Base-by-base conservation (phyloP, 2,888 invertebrate species). In the Microctonus aethiopoides region DNA sequence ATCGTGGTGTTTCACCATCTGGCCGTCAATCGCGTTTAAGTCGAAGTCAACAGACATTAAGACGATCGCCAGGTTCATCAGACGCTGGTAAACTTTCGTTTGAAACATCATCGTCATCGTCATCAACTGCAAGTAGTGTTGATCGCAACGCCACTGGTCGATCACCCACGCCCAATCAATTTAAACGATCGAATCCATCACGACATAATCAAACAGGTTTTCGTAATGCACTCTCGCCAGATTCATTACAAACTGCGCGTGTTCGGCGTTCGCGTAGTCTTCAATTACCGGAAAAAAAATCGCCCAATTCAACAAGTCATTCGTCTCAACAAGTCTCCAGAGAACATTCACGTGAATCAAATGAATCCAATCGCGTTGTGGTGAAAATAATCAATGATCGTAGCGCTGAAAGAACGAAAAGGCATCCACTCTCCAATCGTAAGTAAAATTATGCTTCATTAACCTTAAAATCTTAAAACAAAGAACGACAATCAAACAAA, bases 211-310 rank as follows among this genome's bases (percentile, higher is more conserved):
- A 83, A 67, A 80, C 79, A 61, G 26, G 67, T 10, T 77, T 80
- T 3, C 79, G 83, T 32, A 82, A 80, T 34, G 65, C 70, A 6
- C 70, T 79, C 13, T 83, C 84, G 0, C 84, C 84, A 0, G 84
- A 84, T 39, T 83, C 83, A 2, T 75, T 83, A 61, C 83, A 84
- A 67, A 67, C 65, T 13, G 81, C 84, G 13, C 75, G 88, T 62
- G 89, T 89, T 13, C 78, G 89, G 71, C 83, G 90, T 29, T 89
- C 89, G 0, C 88, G 91, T 77, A 92, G 92, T 75, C 87, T 92
- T 29, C 92, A 92, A 78, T 84, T 92, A 29, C 91, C 90, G 0
- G 92, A 92, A 77, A 87, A 88, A 74, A 87, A 88, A 41, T 90
- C 90, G 0, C 89, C 89, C 0, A 88, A 83, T 16, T 76, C 80